Evolutionary conservation across 2,113 vertebrate species (phyloP).

Genomic region (Thermophis baileyi): DNA sequence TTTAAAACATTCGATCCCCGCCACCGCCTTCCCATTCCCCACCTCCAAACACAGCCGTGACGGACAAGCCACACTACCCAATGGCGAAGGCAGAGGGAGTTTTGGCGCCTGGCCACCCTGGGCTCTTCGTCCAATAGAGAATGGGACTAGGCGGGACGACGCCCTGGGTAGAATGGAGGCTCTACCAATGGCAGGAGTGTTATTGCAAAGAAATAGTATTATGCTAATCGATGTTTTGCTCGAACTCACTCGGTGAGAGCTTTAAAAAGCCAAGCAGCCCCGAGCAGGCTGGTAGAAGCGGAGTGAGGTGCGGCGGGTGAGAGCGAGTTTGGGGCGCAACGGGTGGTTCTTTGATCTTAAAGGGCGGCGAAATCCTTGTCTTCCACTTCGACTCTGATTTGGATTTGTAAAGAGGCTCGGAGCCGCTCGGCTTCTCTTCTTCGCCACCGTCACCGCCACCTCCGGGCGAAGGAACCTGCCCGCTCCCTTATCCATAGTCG

Average conservation of each 20-base stretch:
- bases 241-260: constrained; percentile 38
- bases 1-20: constrained; percentile 3
- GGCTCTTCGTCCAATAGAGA: constrained; percentile 13
- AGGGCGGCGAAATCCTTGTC: background rate
- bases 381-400: background rate
- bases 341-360: rapidly evolving
- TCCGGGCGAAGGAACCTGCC: background rate
- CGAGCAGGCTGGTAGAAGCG: background rate
- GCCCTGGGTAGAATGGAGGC: constrained; percentile 10
- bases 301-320: background rate
- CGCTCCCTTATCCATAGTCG: no score
- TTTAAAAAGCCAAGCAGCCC: constrained; percentile 52
- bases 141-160: background rate
- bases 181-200: constrained; percentile 48
- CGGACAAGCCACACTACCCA: background rate
- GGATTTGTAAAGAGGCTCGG: constrained; percentile 2
- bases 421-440: background rate
- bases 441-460: background rate
- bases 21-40: background rate
- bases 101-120: constrained; percentile 12
- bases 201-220: constrained; percentile 45
- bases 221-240: constrained; percentile 62
- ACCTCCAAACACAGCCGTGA: background rate
- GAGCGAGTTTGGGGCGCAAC: background rate
- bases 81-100: background rate